Evolutionary conservation across 2,888 invertebrate species (phyloP), one percentile per base, ranked within the genome.

Genomic region (Drosophila infuscata): DNA sequence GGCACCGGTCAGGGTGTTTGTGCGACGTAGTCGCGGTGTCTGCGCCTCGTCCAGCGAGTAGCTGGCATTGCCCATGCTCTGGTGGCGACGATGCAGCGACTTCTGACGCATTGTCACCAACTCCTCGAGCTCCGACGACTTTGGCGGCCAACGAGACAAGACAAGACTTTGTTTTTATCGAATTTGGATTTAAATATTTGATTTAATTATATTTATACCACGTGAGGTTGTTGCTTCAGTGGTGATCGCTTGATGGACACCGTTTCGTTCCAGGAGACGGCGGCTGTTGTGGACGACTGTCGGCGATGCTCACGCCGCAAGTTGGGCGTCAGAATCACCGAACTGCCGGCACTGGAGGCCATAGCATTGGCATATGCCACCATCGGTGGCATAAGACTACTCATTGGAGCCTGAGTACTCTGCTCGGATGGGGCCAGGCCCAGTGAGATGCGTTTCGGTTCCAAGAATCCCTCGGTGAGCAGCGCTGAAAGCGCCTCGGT

Each of bases 381-480:
- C 60, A 87, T 43, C 0, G 91, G 90, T 15, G 88, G 86, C 32
- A 88, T 58, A 38, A 92, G 59, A 1, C 52, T 67, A 1, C 75
- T 76, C 73, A 89, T 79, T 0, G 38, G 65, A 0, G 20, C 29
- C 29, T 29, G 62, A 0, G 43, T 33, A 58, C 77, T 76, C 52
- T 96, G 93, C 76, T 96, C 96, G 63, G 96, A 96, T 81, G 95
- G 95, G 5, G 96, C 95, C 15, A 97, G 41, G 0, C 89, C 85
- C 92, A 97, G 96, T 0, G 97, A 97, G 82, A 97, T 96, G 57
- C 97, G 95, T 33, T 96, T 96, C 0, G 97, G 97, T 88, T 98
- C 98, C 78, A 98, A 94, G 90, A 97, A 98, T 30, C 96, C 97
- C 81, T 98, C 98, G 36, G 97, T 94, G 3, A 97, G 97, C 8